Evolutionary conservation across 2,113 vertebrate genomes (phyloP), one percentile per base, ranked within the genome.

Genomic region (Brachypodius melanocephalos): DNA sequence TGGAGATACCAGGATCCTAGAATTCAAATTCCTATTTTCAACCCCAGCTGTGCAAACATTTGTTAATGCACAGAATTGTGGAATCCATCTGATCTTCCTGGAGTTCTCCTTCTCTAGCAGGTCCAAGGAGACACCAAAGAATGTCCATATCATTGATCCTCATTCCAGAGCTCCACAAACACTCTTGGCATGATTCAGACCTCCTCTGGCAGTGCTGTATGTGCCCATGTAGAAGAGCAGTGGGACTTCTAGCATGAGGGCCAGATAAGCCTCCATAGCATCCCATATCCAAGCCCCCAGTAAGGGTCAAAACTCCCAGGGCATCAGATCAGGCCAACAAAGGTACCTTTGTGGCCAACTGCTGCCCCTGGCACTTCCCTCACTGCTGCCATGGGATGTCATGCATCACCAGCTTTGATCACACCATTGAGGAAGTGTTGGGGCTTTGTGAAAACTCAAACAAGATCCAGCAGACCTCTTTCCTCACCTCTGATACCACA

Each of bases 381-480:
- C 6, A 48, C 17, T 0, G 2, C 45, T 69, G 38, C 21, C 2
- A 0, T 14, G 5, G 45, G 57, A 14, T 48, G 65, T 21, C 1
- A 0, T 51, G 29, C 4, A 14, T 40, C 38, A 25, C 13, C 29
- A n/a, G 9, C 32, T 75, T 46, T 82, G 52, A 17, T 19, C 19
- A 17, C 46, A 59, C 18, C n/a, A 40, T 1, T 3, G 31, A 48
- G 17, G 2, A 21, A 46, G 6, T 5, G 2, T 2, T 67, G 8
- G 49, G 22, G 8, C 14, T 73, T 73, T 85, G 17, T 79, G 38
- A 20, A 8, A 22, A 58, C 43, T 58, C 42, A 26, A 3, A 4
- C n/a, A 19, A 79, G 21, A 71, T 58, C 6, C 68, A 88, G 32
- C 6, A 32, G 12, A 61, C 9, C 14, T 74, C 55, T 78, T 61